Base-by-base conservation (phyloP, 2,113 vertebrate species). In the Malurus melanocephalus region DNA sequence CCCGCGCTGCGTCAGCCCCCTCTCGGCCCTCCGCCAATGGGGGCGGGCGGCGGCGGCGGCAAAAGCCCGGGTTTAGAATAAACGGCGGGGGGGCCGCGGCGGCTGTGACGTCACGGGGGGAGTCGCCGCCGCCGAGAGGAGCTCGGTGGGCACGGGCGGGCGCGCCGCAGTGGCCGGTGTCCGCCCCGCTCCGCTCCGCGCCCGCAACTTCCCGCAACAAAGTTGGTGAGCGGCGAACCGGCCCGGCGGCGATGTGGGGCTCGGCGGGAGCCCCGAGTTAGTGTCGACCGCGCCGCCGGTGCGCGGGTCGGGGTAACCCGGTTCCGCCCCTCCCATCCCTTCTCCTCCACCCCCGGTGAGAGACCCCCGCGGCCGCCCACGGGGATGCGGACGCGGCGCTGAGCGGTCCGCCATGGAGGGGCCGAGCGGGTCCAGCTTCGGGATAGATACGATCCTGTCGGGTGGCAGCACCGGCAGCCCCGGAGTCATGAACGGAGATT, bases 361-460 rank as follows among this genome's bases (percentile, higher is more conserved):
- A 64, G 92, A 90, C 72, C 87, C 88, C 71, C 51, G 69, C 75
- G 65, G 88, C 69, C 59, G 95, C 94, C 97, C 96, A 62, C 96
- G 66, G 97, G 97, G 96, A 98, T 98, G 98, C 97, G 97, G 98
- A 82, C 96, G 95, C 95, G 93, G 97, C 97, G 96, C 96, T 97
- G 92, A 90, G 96, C 86, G 88, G 87, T 94, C 95, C 97, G 98
- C 97, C 90, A 99, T 99, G 99, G 99, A 99, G 98, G 98, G 96
- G 97, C 98, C 98, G 95, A 98, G 98, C 96, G 98, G 98, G 95
- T 99, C 99, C 92, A 99, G 97, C 97, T 99, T 99, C 97, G 99
- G 99, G 97, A 99, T 99, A 97, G 99, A 99, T 97, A 99, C 98
- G 95, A 99, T 99, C 97, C 97, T 99, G 96, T 99, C 99, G 83